phyloP scores from a whole-genome alignment of 2,888 invertebrate genomes.

The Drosophila anceps region DNA sequence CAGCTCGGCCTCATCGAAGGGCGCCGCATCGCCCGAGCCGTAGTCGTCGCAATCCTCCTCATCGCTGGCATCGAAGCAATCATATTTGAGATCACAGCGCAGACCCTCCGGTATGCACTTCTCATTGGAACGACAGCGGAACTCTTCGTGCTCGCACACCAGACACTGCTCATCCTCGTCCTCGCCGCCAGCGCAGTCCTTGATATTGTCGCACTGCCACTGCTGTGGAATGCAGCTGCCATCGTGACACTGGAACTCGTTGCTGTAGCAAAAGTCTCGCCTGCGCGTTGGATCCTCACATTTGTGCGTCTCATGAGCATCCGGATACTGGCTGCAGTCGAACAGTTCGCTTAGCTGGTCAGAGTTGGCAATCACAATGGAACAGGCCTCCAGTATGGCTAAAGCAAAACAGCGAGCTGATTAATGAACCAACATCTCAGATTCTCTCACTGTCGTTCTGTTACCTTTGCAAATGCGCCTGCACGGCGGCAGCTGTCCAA shows the following conservation, averaged over 20 bases:
- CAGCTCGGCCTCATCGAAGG: conserved; percentile 78
- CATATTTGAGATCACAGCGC: conserved; percentile 88
- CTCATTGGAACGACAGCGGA: conserved; percentile 85
- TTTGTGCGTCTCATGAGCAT: conserved; percentile 85
- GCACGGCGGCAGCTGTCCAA: conserved; percentile 88
- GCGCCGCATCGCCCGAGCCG: conserved; percentile 86
- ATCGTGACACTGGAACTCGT: conserved; percentile 87
- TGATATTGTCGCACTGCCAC: conserved; percentile 87
- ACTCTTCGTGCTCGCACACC: conserved; percentile 85
- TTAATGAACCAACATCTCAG: conserved; percentile 12
- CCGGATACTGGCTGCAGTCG: conserved; percentile 88
- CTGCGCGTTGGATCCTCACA: conserved; percentile 87
- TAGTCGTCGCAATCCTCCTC: conserved; percentile 87
- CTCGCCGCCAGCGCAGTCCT: conserved; percentile 85
- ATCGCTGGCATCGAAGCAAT: conserved; percentile 88
- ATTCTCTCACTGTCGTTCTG: background rate
- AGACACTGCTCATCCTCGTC: conserved; percentile 86
- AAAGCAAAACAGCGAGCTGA: background rate
- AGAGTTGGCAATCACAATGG: conserved; percentile 87
- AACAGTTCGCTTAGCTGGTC: conserved; percentile 87
- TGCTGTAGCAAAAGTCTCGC: conserved; percentile 86
- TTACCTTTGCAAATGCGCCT: conserved; percentile 89
- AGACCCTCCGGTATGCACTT: conserved; percentile 87
- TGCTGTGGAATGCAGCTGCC: conserved; percentile 88
- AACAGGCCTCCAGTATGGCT: conserved; percentile 89